Evolutionary conservation across 2,888 invertebrate species (phyloP).

Genomic region (Malachius bipustulatus): DNA sequence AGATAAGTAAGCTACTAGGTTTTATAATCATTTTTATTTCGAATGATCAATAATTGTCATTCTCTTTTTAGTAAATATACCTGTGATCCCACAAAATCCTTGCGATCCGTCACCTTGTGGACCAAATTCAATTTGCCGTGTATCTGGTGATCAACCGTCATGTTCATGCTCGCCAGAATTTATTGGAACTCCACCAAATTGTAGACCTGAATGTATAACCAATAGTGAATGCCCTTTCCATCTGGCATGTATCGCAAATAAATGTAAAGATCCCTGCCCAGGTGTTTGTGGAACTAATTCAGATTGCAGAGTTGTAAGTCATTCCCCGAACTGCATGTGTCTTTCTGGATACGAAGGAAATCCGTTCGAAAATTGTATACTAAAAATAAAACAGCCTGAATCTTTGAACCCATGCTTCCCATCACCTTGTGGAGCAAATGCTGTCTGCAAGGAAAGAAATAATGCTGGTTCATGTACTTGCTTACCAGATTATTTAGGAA

Average conservation of each 20-base stretch:
- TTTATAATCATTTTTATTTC: slow-evolving; percentile 12
- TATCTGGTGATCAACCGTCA: slow-evolving; percentile 53
- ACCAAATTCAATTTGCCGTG: slow-evolving; percentile 61
- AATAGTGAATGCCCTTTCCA: slow-evolving; percentile 61
- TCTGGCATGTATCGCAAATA: slow-evolving; percentile 62
- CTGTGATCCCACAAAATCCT: slow-evolving; percentile 42
- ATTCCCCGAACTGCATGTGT: slow-evolving; percentile 63
- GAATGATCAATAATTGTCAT: too few species aligned
- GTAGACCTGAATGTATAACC: slow-evolving; percentile 67
- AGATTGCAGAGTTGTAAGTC: slow-evolving; percentile 63
- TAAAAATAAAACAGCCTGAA: slow-evolving; percentile 8
- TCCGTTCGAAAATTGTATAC: slow-evolving; percentile 56
- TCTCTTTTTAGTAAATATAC: slow-evolving; percentile 8
- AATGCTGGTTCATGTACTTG: slow-evolving; percentile 53
- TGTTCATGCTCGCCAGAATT: slow-evolving; percentile 62
- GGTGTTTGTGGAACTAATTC: slow-evolving; percentile 60
- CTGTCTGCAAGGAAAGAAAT: slow-evolving; percentile 48
- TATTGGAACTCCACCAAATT: slow-evolving; percentile 60
- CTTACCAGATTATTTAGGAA: slow-evolving; percentile 53
- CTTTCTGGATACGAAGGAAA: slow-evolving; percentile 56
- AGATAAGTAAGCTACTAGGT: slow-evolving; percentile 33
- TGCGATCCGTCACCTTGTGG: slow-evolving; percentile 73
- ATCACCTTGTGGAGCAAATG: slow-evolving; percentile 53
- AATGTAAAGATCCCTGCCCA: slow-evolving; percentile 64
- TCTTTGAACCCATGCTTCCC: slow-evolving; percentile 44